Evolutionary conservation across 2,113 vertebrate species (phyloP), one percentile per base, ranked within the genome.

Genomic region (Romanogobio albipinnatus): DNA sequence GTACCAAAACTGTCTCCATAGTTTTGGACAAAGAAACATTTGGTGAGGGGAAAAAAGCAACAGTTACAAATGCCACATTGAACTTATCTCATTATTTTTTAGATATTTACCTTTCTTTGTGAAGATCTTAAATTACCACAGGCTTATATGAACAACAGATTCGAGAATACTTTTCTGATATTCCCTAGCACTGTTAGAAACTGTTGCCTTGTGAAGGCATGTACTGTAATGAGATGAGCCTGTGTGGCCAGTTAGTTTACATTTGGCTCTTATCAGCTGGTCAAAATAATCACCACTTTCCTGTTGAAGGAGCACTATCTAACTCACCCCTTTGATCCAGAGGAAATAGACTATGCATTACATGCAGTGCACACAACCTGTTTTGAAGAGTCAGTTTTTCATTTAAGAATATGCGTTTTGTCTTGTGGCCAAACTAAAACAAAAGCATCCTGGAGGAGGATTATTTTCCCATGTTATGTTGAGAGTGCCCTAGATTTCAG

Each of bases 221-320:
- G 64, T 73, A 36, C 17, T 19, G 66, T 51, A 61, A 56, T 76
- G 26, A 88, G 59, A 11, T 80, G 82, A 79, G 43, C 76, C 75
- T 81, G 89, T 85, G 83, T 81, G 85, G 83, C 74, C 71, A 51
- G 84, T 61, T 76, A 74, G 87, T 88, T 87, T 83, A 85, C 76
- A 59, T 79, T 74, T 45, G 39, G 36, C 58, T 80, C 74, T 85
- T 85, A 84, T 84, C 73, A 29, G 26, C 74, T 29, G 22, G 14
- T 33, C 64, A 62, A 24, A 88, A 76, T 86, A 85, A 89, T 88
- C 51, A 19, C 64, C 59, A 33, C 24, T 51, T 89, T 89, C 88
- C 88, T 86, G 81, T 22, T 68, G 19, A 73, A 77, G 75, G 33
- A 80, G 74, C 49, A 0, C 49, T 59, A 43, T 24, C 84, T n/a